Conservation (phyloP, 2,113 vertebrate genomes). For the Orthonyx spaldingii region DNA sequence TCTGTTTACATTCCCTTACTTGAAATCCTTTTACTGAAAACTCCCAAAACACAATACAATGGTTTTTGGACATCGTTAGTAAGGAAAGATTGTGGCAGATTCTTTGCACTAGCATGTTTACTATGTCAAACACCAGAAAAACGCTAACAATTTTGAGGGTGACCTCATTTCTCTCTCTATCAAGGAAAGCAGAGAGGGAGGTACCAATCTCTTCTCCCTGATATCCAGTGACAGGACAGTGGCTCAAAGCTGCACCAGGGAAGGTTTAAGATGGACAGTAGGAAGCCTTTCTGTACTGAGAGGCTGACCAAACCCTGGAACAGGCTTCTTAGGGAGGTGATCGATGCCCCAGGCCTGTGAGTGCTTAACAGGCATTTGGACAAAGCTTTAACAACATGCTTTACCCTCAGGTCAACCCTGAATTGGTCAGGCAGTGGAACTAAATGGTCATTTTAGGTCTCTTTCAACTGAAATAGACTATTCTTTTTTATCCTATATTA, state of each 20-base stretch:
- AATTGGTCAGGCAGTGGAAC: not conserved
- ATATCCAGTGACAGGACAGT: not conserved
- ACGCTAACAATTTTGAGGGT: not conserved
- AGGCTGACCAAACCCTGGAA: not conserved
- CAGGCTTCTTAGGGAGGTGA: not conserved
- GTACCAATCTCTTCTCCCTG: not conserved
- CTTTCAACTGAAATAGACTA: not conserved
- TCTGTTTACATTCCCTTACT: conserved; percentile 17
- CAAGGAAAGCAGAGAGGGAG: not conserved
- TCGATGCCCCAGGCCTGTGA: not conserved
- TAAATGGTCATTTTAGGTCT: not conserved
- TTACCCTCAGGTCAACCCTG: not conserved
- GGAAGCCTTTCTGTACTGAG: not conserved
- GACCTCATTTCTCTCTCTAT: not conserved
- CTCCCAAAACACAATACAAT: not conserved
- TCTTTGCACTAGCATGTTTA: not conserved
- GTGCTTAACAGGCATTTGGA: not conserved
- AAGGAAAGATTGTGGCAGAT: not conserved
- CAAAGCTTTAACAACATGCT: not conserved
- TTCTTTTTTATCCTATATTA: not conserved
- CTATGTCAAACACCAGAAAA: not conserved
- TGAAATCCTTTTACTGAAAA: not conserved
- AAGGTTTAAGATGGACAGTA: not conserved
- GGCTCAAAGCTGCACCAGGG: not conserved
- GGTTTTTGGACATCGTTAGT: not conserved